Evolutionary conservation across 2,888 invertebrate genomes (phyloP), one percentile per base, ranked within the genome.

Genomic region (Apamea anceps): DNA sequence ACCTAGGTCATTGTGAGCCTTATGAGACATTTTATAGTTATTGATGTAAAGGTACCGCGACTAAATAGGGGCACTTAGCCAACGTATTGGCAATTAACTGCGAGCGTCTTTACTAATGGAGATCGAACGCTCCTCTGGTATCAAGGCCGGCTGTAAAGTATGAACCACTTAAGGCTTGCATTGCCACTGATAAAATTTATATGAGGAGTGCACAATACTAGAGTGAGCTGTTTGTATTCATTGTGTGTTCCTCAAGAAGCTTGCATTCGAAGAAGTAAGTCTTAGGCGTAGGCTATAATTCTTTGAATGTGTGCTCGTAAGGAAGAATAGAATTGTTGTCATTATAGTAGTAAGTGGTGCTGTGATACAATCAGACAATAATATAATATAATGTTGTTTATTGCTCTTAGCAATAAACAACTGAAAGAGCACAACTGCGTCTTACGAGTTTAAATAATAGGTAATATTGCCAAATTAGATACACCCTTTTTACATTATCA

Each of bases 61-160:
- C 92, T 93, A 93, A 94, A 94, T 94, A 94, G 93, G 81, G 91
- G 92, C 94, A 94, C 95, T 95, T 95, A 93, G 91, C 91, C 86
- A 72, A 85, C 90, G 91, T 94, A 95, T 95, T 95, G 95, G 93
- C 95, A 94, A 95, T 95, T 95, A 95, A 89, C 87, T 89, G 85
- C 86, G 84, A 92, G 90, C 93, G 91, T 91, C 93, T 93, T 91
- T 85, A 89, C 87, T 94, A 94, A 95, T 94, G 94, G 94, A 94
- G 92, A 94, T 92, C 89, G 94, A 94, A 93, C 91, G 92, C 80
- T 89, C 79, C 83, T 82, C 71, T 45, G 81, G 79, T 87, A 87
- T 90, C 85, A 87, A 85, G 84, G 84, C 82, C 80, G 82, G 82
- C 78, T 87, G 87, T 91, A 88, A 90, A 89, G 88, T 90, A 91